Evolutionary conservation across 2,888 invertebrate species (phyloP), one percentile per base, ranked within the genome.

Genomic region (Platycheirus albimanus): DNA sequence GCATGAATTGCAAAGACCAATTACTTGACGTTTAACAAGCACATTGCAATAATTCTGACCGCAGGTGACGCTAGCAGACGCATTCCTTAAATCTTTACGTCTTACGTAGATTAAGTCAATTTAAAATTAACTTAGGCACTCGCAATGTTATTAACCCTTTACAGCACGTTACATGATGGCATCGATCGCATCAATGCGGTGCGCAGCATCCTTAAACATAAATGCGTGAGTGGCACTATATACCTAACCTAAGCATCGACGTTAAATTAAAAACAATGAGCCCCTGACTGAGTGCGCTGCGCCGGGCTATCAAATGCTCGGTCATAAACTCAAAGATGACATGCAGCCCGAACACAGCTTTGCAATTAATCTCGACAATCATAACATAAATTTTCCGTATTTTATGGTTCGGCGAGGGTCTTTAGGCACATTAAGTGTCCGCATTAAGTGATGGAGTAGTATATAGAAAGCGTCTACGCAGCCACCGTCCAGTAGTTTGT

Each of bases 311-410:
- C 56, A 38, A 61, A 66, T 51, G 49, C 67, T 67, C 71, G 77
- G 54, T 17, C 75, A 77, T 84, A 74, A 81, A 77, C 30, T 45
- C 67, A 28, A 28, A 70, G 78, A 78, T 78, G 83, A 83, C 85
- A 85, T 83, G 85, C 81, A 66, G 72, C 58, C 38, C 75, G 85
- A 85, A 84, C 81, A 85, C 81, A 72, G 81, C 72, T 85, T 85
- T 81, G 80, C 84, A 85, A 81, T 85, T 80, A 85, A 85, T 85
- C 85, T 70, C 49, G 52, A 66, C 79, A 78, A 84, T 79, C 74
- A 75, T 79, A 70, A 79, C 84, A 84, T 84, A 84, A 84, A 84
- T 84, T 79, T 78, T 20, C 72, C 83, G 72, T 69, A 72, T 83
- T 58, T 83, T 83, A 78, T 78, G 78, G 61, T 56, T 64, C 58